These are phyloP conservation scores for Illadopsis cleaveri DNA, from an alignment of 2,113 vertebrate genomes.

Conservation along the genomic window DNA sequence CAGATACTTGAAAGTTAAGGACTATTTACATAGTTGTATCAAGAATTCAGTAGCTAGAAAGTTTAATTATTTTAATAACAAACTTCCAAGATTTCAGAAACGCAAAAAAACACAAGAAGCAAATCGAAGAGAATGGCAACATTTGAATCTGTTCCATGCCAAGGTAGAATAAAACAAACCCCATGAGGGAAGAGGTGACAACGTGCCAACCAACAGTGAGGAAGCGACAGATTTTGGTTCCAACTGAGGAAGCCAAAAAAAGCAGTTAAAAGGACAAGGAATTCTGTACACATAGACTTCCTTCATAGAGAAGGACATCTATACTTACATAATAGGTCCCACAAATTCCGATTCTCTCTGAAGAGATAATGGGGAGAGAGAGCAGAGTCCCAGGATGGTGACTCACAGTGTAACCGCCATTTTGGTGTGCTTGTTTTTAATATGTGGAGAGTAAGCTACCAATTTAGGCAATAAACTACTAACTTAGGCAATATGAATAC, in stretches of 20 bases:
- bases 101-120: background rate
- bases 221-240: background rate
- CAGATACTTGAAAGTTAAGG: background rate
- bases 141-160: background rate
- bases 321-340: background rate
- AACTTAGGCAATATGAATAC: background rate
- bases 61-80: background rate
- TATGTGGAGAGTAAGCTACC: background rate
- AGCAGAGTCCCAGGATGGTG: rapidly evolving
- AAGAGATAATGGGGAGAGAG: background rate
- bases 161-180: background rate
- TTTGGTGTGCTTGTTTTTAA: background rate
- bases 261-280: background rate
- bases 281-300: background rate
- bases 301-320: background rate
- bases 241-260: background rate
- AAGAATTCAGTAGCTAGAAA: background rate
- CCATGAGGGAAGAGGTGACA: background rate
- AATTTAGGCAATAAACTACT: background rate
- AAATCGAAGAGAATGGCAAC: background rate
- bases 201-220: background rate
- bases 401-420: background rate
- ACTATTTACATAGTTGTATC: background rate
- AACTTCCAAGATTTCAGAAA: background rate
- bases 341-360: background rate